Evolutionary conservation across 2,888 invertebrate species (phyloP).

Genomic region (Drosophila meridionalis): DNA sequence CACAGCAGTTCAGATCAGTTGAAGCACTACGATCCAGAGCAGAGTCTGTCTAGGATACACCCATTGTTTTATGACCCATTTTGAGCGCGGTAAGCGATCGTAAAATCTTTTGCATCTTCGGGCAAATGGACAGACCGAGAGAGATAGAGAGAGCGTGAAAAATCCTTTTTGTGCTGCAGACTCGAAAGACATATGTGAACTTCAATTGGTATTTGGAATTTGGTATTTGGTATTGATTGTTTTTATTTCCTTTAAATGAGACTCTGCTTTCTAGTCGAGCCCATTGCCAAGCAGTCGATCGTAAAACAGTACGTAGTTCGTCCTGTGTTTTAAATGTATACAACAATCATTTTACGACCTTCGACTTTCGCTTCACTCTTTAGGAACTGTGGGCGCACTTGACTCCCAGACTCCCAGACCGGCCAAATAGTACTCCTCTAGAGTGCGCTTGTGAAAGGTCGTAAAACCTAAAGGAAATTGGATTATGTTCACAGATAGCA

Average conservation of each 20-base stretch:
- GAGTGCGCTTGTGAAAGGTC: conserved; percentile 62
- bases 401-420: conserved; percentile 45
- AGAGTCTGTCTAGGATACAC: conserved; percentile 64
- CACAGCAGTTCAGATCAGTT: conserved; percentile 6
- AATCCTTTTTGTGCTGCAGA: conserved; percentile 63
- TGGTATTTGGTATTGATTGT: conserved; percentile 67
- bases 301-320: conserved; percentile 71
- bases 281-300: conserved; percentile 38
- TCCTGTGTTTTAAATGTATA: conserved; percentile 71
- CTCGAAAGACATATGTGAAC: conserved; percentile 21
- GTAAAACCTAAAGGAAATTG: conserved; percentile 70
- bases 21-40: not conserved
- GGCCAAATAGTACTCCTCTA: conserved; percentile 5
- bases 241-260: conserved; percentile 79
- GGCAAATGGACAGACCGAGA: not conserved
- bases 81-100: conserved; percentile 75
- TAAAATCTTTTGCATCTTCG: conserved; percentile 57
- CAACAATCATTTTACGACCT: conserved; percentile 75
- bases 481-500: conserved; percentile 61
- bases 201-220: conserved; percentile 67
- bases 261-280: conserved; percentile 59
- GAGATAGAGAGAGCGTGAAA: conserved; percentile 70
- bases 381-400: conserved; percentile 66
- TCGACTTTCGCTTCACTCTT: conserved; percentile 62
- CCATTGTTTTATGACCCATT: conserved; percentile 81